phyloP scores from a whole-genome alignment of 2,797 vertebrate genomes.

The Spheniscus humboldti region DNA sequence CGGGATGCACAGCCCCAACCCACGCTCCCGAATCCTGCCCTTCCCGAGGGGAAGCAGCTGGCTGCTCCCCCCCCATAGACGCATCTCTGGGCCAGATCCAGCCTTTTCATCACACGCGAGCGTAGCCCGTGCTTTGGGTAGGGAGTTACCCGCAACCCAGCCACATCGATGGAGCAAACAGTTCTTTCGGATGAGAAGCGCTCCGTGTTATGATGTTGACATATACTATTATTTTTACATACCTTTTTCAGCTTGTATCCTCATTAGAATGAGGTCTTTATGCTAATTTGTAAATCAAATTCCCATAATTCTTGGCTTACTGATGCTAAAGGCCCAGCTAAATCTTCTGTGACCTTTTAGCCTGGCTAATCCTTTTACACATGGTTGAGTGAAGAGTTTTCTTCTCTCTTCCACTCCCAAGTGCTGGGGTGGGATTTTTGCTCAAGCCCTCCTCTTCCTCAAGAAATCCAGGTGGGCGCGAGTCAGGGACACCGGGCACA shows the following conservation, averaged over 20 bases:
- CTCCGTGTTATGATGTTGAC: not conserved
- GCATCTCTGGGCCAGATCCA: not conserved
- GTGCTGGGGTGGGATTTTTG: not conserved
- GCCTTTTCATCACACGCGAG: not conserved
- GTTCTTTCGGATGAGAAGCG: not conserved
- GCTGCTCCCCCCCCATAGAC: too few relatives aligned
- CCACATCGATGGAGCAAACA: not conserved
- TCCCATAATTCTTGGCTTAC: conserved; percentile 66
- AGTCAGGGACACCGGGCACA: not conserved
- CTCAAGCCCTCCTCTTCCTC: not conserved
- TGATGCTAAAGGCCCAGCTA: conserved; percentile 55
- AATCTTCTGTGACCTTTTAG: conserved; percentile 64
- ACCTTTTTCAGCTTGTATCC: conserved; percentile 32
- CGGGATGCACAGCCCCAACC: accelerated
- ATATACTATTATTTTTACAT: conserved; percentile 36
- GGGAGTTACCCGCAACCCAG: not conserved
- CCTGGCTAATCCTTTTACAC: conserved; percentile 41
- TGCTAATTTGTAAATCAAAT: conserved; percentile 67
- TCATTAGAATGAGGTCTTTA: conserved; percentile 63
- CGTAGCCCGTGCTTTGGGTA: accelerated
- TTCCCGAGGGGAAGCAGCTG: not conserved
- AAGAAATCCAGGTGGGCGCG: not conserved
- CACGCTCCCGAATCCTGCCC: not conserved
- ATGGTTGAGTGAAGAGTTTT: not conserved
- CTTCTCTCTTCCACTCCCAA: not conserved